phyloP scores from a whole-genome alignment of 1,140 invertebrate genomes.

The Ylistrum balloti region DNA sequence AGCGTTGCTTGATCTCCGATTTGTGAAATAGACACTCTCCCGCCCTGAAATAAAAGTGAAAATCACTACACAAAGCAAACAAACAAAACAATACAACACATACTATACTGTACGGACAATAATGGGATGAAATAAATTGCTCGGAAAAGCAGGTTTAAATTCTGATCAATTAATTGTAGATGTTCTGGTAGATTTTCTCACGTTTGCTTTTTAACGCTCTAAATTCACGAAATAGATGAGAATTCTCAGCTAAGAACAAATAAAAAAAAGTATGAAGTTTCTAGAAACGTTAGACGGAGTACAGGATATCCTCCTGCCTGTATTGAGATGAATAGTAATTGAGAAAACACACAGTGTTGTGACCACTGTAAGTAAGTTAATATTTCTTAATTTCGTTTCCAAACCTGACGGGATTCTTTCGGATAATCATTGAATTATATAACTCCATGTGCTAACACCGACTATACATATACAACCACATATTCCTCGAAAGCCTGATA shows the following conservation, averaged over 20 bases:
- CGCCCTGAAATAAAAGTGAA: no score
- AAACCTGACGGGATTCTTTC: neutral
- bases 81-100: no score
- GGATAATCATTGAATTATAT: constrained; percentile 6
- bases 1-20: no score
- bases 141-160: neutral
- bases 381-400: constrained; percentile 30
- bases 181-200: constrained; percentile 14
- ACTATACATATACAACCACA: neutral
- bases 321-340: constrained; percentile 7
- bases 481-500: neutral
- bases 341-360: neutral
- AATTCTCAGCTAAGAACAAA: constrained; percentile 27
- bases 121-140: neutral
- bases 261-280: constrained; percentile 30
- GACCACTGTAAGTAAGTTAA: constrained; percentile 11
- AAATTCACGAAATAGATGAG: neutral
- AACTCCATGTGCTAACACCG: neutral
- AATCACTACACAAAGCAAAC: no score
- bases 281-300: neutral
- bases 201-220: constrained; percentile 8
- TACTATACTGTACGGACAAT: no score
- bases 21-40: no score
- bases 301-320: neutral
- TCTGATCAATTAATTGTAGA: constrained; percentile 28